Base-by-base conservation (phyloP, 1,140 invertebrate genomes). In the Hycleus cichorii region DNA sequence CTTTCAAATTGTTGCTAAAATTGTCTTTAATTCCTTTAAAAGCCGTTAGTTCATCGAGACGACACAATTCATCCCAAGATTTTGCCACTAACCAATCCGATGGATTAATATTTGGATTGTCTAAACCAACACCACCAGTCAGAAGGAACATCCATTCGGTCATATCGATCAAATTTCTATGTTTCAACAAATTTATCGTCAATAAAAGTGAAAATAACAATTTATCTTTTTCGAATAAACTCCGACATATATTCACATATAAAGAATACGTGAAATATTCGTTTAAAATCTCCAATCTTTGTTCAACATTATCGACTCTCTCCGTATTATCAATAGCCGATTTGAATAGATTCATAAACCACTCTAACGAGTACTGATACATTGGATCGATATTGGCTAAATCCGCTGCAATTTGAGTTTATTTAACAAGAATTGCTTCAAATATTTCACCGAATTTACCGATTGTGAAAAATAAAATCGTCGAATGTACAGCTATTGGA, bases 151-250 rank as follows among this genome's bases (percentile, higher is more conserved):
- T 76, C 64, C 91, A 84, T 68, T 92, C 86, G 4, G 85, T 83
- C 56, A 83, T 80, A 47, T 84, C 76, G 11, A 97, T 80, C 67
- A 85, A 77, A 1, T 83, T 80, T 46, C 83, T 80, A 50, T 85
- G 81, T 43, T 87, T 62, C 72, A 88, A 75, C 58, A 90, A 84
- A 58, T 85, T 87, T 0, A 87, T 83, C 55, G 89, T 92, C n/a
- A 96, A 78, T 46, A 96, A 79, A 71, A 94, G 95, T 0, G 92
- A 93, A 77, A 93, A 95, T 64, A 96, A 81, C 49, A 95, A 76
- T 78, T 95, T 96, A 70, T 97, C 91, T 75, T 94, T 96, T 72
- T 96, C 93, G 76, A 97, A 97, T 12, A 97, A 78, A 3, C 93
- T 95, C 63, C 92, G 79, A 2, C 63, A 63, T 11, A 97, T 90